Evolutionary conservation across 2,113 vertebrate genomes (phyloP).

Genomic region (Apteryx owenii): DNA sequence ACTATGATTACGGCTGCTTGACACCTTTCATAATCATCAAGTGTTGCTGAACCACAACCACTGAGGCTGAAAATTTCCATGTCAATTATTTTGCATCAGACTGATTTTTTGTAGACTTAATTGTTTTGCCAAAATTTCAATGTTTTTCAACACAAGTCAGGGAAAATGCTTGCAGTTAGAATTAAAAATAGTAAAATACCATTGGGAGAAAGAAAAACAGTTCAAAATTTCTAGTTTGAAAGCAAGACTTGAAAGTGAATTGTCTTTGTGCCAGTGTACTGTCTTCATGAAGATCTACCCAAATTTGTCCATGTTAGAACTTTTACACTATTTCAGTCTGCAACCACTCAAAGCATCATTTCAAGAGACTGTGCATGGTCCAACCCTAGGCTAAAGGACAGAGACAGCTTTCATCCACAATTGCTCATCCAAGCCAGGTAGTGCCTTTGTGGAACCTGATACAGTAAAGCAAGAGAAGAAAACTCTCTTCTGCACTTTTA

Average conservation of each 20-base stretch:
- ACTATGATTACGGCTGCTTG: constrained; percentile 16
- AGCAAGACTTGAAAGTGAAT: neutral
- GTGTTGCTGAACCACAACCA: neutral
- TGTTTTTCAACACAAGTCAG: neutral
- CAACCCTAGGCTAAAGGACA: neutral
- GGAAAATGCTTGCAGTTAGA: neutral
- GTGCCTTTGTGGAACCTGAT: neutral
- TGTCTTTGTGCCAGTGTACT: neutral
- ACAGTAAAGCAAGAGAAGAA: neutral
- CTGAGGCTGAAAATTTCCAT: neutral
- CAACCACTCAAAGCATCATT: neutral
- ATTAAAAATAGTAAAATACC: neutral
- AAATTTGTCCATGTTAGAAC: neutral
- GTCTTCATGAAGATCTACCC: neutral
- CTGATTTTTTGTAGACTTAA: neutral
- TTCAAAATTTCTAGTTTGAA: neutral
- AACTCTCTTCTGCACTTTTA: neutral
- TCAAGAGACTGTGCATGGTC: neutral
- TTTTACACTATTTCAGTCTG: neutral
- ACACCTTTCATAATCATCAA: constrained; percentile 17
- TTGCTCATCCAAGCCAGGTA: neutral
- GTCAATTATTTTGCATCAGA: neutral
- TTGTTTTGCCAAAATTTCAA: constrained; percentile 10
- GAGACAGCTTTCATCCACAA: neutral
- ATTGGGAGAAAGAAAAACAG: neutral